Base-by-base conservation (phyloP, 2,888 invertebrate species). In the Bembecia ichneumoniformis region DNA sequence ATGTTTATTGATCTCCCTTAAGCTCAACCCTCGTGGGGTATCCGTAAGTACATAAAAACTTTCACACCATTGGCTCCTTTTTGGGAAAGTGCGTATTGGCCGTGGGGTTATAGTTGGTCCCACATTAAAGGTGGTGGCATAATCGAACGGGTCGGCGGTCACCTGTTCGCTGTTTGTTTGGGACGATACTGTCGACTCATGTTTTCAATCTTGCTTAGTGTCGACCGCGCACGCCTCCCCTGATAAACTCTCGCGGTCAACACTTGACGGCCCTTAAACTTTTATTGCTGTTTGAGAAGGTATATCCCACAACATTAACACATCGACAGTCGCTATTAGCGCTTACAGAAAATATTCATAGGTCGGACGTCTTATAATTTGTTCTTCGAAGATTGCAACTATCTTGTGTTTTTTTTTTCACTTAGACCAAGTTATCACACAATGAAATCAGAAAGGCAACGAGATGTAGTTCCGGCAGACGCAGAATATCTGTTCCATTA, bases 261-360 rank as follows among this genome's bases (percentile, higher is more conserved):
- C 46, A 44, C 51, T 50, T 43, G 53, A 52, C 48, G 50, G 54
- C 60, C 52, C 62, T 59, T 58, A 59, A 63, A 66, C 57, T 68
- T 68, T 66, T 66, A 69, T 66, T 65, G 60, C 58, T 63, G 62
- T 68, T 68, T 64, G 66, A 50, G 49, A 51, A 55, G 51, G 53
- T 47, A 52, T 48, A 35, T 47, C 43, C 13, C n/a, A 14, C 40
- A 40, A 40, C n/a, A 40, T 40, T n/a, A 14, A 13, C 14, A 13
- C 40, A 3, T 40, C 11, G 14, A 40, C 40, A 40, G 40, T 13
- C n/a, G n/a, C n/a, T n/a, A n/a, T n/a, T n/a, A n/a, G n/a, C n/a
- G n/a, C n/a, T n/a, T n/a, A n/a, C n/a, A n/a, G n/a, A n/a, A n/a
- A n/a, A n/a, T n/a, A n/a, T n/a, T n/a, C n/a, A n/a, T n/a, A n/a